phyloP scores from a whole-genome alignment of 1,140 invertebrate genomes.

The Galleria mellonella region DNA sequence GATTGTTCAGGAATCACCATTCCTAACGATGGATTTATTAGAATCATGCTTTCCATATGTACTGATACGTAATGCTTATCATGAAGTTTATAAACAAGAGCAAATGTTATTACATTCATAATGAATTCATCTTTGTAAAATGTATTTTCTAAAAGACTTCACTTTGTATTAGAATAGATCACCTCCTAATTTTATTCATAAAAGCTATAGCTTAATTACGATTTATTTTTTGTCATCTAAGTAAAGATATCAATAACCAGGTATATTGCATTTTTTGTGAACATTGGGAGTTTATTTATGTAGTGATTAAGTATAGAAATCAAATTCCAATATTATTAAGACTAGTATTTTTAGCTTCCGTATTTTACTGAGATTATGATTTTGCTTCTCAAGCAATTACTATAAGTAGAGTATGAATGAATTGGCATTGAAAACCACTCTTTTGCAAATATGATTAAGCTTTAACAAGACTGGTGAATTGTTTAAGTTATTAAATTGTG shows the following conservation, averaged over 20 bases:
- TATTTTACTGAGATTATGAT: too few relatives aligned
- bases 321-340: too few relatives aligned
- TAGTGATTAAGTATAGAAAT: too few relatives aligned
- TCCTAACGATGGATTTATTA: constrained; percentile 97
- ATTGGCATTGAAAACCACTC: too few relatives aligned
- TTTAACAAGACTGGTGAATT: constrained; percentile 47
- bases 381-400: too few relatives aligned
- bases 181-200: too few relatives aligned
- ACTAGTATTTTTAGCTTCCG: too few relatives aligned
- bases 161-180: too few relatives aligned
- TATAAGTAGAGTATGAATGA: too few relatives aligned
- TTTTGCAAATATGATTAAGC: constrained; percentile 2
- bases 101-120: constrained; percentile 78
- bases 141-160: too few relatives aligned
- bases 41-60: constrained; percentile 99
- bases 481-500: constrained; percentile 11
- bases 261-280: too few relatives aligned
- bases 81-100: constrained; percentile 94
- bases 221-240: neutral
- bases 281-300: too few relatives aligned
- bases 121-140: constrained; percentile 9
- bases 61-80: constrained; percentile 96
- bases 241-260: neutral
- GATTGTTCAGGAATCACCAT: constrained; percentile 98
- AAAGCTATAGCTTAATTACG: neutral